phyloP scores from a whole-genome alignment of 2,888 invertebrate genomes.

The Phortica okadai region DNA sequence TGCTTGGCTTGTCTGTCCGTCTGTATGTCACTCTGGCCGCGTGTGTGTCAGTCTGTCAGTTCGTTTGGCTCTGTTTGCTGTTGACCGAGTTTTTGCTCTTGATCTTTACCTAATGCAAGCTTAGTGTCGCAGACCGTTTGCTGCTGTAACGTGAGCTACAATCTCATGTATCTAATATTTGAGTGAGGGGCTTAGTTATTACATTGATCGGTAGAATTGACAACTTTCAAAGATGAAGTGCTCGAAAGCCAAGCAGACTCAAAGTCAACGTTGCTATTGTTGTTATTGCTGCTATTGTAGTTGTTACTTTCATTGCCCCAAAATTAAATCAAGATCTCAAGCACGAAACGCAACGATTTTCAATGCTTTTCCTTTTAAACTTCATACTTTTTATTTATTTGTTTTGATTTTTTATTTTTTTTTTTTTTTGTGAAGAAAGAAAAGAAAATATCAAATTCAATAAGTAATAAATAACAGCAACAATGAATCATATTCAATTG shows the following conservation, averaged over 20 bases:
- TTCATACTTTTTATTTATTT: not conserved
- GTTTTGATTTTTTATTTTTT: not conserved
- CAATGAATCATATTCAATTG: slow-evolving; percentile 18
- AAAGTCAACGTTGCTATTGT: not conserved
- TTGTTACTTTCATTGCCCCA: slow-evolving; percentile 25
- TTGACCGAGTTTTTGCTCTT: slow-evolving; percentile 67
- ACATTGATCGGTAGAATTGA: too few species aligned
- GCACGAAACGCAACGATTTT: slow-evolving; percentile 48
- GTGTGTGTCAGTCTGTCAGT: not conserved
- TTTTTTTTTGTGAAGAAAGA: not conserved
- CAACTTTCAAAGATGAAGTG: not conserved
- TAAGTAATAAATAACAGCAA: not conserved
- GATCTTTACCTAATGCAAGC: slow-evolving; percentile 46
- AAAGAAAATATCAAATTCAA: slow-evolving; percentile 15
- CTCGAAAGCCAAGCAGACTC: slow-evolving; percentile 38
- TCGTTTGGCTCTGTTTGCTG: slow-evolving; percentile 41
- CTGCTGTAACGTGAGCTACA: slow-evolving; percentile 14
- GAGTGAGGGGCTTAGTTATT: not conserved
- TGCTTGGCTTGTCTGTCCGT: not conserved
- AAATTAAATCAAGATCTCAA: slow-evolving; percentile 17
- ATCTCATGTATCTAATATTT: not conserved
- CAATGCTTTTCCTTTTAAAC: slow-evolving; percentile 64
- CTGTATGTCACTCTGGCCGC: not conserved
- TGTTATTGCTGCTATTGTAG: slow-evolving; percentile 9
- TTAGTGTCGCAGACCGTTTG: not conserved